Conservation (phyloP, 2,113 vertebrate genomes). For the Baryphthengus martii region DNA sequence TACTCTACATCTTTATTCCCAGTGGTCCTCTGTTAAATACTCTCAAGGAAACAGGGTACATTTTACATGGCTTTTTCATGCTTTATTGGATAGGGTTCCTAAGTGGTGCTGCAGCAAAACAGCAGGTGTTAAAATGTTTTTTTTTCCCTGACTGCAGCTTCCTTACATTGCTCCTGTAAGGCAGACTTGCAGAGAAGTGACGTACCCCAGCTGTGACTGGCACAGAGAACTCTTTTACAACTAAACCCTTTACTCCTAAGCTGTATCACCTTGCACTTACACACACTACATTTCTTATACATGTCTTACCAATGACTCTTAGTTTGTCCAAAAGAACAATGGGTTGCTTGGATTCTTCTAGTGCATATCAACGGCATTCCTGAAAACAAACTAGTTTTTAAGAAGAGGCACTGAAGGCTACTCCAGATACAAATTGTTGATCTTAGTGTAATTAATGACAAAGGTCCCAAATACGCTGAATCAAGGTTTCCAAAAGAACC, state of each 20-base stretch:
- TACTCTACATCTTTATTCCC: background rate
- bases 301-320: rapidly evolving
- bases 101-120: background rate
- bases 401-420: background rate
- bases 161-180: background rate
- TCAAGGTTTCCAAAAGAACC: background rate
- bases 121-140: background rate
- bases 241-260: background rate
- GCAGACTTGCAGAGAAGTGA: background rate
- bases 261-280: background rate
- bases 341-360: background rate
- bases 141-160: background rate
- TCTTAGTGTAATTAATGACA: background rate
- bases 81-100: background rate
- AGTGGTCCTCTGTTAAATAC: background rate
- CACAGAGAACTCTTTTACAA: background rate
- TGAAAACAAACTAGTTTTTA: background rate
- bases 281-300: background rate
- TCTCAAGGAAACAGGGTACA: background rate
- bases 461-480: background rate
- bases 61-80: background rate
- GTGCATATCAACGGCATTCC: background rate
- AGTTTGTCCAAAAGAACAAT: background rate
- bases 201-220: background rate
- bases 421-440: background rate